These are phyloP conservation scores for Helarctos malayanus DNA, from an alignment of 2,797 vertebrate genomes.

Conservation along the genomic window DNA sequence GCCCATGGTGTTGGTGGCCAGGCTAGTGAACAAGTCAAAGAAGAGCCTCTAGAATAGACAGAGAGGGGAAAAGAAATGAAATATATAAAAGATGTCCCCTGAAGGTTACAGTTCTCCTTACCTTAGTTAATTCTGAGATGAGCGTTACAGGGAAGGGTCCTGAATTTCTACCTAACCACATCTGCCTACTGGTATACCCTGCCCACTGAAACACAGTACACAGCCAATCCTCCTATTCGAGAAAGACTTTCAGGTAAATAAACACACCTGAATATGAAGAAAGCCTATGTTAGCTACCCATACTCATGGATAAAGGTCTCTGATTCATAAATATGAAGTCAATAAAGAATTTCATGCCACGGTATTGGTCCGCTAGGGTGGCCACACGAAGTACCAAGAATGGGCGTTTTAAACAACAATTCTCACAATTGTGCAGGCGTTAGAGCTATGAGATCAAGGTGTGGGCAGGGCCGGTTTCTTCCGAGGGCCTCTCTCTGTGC, in stretches of 20 bases:
- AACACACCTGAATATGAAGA: neutral
- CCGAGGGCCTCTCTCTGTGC: neutral
- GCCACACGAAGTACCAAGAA: neutral
- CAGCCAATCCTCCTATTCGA: neutral
- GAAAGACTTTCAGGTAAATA: neutral
- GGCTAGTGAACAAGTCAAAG: neutral
- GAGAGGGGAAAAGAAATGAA: slow-evolving; percentile 2
- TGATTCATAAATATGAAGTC: neutral
- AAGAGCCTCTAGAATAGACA: neutral
- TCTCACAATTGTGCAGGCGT: neutral
- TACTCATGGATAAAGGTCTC: too few relatives aligned
- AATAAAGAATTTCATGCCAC: neutral
- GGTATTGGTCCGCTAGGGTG: neutral
- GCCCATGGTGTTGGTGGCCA: neutral
- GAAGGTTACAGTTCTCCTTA: neutral
- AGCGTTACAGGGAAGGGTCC: neutral
- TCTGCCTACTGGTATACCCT: neutral
- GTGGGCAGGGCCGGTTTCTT: neutral
- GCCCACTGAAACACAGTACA: neutral
- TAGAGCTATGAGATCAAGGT: neutral
- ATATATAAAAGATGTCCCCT: neutral
- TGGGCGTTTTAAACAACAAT: neutral
- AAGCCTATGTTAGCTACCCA: neutral
- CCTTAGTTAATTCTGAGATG: neutral
- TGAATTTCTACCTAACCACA: neutral